Percentiles rank a stretch among this genome's conserved stretches.
phyloP scores from a whole-genome alignment of 2,888 invertebrate species.

The Crepidodera aurea region DNA sequence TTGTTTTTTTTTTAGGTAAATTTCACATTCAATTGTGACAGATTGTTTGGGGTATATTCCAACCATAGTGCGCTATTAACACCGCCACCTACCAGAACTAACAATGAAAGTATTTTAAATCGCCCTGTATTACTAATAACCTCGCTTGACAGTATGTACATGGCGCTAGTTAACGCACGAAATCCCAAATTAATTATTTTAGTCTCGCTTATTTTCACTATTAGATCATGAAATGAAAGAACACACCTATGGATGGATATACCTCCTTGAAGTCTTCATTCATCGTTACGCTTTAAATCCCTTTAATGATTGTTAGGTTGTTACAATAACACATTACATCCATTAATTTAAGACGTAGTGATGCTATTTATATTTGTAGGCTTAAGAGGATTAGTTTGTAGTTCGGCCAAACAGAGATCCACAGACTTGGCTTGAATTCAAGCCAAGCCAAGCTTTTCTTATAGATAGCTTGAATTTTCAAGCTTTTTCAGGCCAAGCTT shows the following conservation, averaged over 20 bases:
- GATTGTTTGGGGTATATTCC: too few relatives aligned
- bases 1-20: too few relatives aligned
- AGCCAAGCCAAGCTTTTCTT: too few relatives aligned
- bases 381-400: too few relatives aligned
- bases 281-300: background rate
- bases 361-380: background rate
- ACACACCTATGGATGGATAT: background rate
- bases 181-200: constrained; percentile 1
- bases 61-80: too few relatives aligned
- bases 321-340: background rate
- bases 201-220: background rate
- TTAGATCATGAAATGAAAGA: background rate
- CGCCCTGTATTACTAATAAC: background rate
- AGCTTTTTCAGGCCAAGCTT: too few relatives aligned
- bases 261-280: background rate
- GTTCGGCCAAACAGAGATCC: too few relatives aligned
- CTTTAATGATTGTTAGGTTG: background rate
- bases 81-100: too few relatives aligned
- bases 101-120: too few relatives aligned
- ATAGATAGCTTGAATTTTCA: too few relatives aligned
- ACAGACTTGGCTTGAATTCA: too few relatives aligned
- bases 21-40: too few relatives aligned
- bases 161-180: background rate
- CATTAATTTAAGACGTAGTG: background rate
- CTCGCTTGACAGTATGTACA: background rate